Conservation (phyloP, 2,113 vertebrate species). For the Vireo altiloquus region DNA sequence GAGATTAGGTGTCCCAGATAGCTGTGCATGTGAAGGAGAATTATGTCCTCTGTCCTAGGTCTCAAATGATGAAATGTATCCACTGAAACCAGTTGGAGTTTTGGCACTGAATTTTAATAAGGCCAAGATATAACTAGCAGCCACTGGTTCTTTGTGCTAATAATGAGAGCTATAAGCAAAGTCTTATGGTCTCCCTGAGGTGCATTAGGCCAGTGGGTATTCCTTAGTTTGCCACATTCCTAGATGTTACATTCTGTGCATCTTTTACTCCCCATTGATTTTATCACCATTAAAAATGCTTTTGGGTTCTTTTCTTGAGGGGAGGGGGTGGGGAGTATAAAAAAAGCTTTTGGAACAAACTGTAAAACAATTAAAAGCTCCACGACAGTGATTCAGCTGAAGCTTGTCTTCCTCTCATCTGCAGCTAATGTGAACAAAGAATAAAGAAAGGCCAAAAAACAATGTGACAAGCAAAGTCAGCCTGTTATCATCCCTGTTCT, state of each 20-base stretch:
- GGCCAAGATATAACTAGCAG: not conserved
- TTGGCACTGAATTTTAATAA: conserved; percentile 5
- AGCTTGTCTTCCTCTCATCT: conserved; percentile 11
- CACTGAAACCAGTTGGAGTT: not conserved
- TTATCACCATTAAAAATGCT: conserved; percentile 6
- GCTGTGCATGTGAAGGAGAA: not conserved
- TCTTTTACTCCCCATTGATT: not conserved
- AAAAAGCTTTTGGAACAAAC: not conserved
- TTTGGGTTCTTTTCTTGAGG: not conserved
- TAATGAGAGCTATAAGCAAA: not conserved
- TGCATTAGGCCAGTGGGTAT: not conserved
- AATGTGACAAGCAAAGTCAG: conserved; percentile 41
- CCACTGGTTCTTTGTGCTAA: not conserved
- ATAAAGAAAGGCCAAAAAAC: conserved; percentile 33
- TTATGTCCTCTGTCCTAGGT: not conserved
- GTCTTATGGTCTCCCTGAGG: not conserved
- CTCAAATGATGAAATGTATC: not conserved
- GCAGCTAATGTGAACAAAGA: not conserved
- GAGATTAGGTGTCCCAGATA: not conserved
- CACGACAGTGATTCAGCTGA: not conserved
- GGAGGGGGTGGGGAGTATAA: not conserved
- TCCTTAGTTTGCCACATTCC: not conserved
- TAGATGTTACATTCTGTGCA: not conserved
- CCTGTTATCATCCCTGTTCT: conserved; percentile 47
- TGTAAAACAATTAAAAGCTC: not conserved